Evolutionary conservation across 2,797 vertebrate genomes (phyloP), one percentile per base, ranked within the genome.

Genomic region (Morus bassanus): DNA sequence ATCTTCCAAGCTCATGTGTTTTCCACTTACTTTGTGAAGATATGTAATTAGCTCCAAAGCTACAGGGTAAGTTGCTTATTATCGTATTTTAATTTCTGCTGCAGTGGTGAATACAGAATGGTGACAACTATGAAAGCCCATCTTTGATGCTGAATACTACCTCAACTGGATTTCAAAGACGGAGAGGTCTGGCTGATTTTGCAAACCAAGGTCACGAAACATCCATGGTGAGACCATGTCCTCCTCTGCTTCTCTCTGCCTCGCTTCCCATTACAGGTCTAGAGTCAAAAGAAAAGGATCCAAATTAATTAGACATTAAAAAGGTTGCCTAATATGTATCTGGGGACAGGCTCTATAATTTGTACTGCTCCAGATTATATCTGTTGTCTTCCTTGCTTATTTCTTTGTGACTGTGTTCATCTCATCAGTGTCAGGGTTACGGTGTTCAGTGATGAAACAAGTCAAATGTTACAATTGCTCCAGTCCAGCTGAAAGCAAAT

Each of bases 1-100:
- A 70, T 76, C 82, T 95, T 92, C 94, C 60, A 86, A 80, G 61
- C 78, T 80, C 65, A 3, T 83, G 46, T 81, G 46, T 83, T 96
- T 96, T 74, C 70, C 8, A 4, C 74, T 77, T 59, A 68, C 56
- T 91, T 84, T 78, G 43, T 59, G 92, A 83, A 78, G 75, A 45
- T 72, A 21, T 0, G 0, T 88, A 94, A 94, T 92, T 91, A 96
- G 57, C 72, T 93, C 91, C n/a, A 39, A 83, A 76, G 45, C 74
- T 88, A 78, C 33, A 33, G 57, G 39, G 14, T 35, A 50, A 18
- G 10, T 56, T 90, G 46, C 78, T 92, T 45, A 23, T 96, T 91
- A 65, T 51, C 54, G 24, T 59, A 68, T 91, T 95, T 86, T 88
- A 59, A 50, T 89, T 95, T 91, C 35, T 33, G 70, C 60, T 88